Evolutionary conservation across 2,113 vertebrate genomes (phyloP), one percentile per base, ranked within the genome.

Genomic region (Alethe diademata): DNA sequence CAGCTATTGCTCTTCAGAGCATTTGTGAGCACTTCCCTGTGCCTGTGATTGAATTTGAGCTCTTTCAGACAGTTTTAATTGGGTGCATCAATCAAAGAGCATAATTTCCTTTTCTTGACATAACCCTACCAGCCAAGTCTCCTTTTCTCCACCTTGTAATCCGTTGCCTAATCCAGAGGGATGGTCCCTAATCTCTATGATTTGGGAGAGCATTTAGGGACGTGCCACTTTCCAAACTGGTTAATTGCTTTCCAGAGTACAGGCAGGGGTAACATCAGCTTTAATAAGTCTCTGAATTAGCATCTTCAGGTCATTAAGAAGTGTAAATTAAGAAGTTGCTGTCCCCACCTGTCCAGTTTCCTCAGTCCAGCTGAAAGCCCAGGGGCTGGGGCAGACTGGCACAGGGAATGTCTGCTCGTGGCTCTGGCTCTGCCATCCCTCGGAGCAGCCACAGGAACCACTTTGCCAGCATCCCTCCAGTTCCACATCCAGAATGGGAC

Each of bases 41-140:
- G 40, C 51, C 64, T 47, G 4, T 73, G 86, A 92, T 89, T 78
- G 72, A 90, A 81, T 86, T 36, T 81, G 65, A 84, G 53, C 50
- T 62, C 29, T 85, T 69, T 88, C 70, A 92, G 70, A 85, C 31
- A 71, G 25, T 48, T 91, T 78, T 90, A 91, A 91, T 56, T 81
- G 28, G 11, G 14, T 71, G 23, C 57, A 91, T 78, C 60, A 64
- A 71, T 74, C 80, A 78, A 88, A 87, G 2, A 54, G 53, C 54
- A 38, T 64, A 33, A 86, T 92, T 92, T 95, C 57, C 40, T 84
- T 67, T 78, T 56, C 65, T 51, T 73, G 65, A 53, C 28, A 40
- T 66, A 71, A 78, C 53, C 50, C 24, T 75, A 48, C 19, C 2
- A 12, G 58, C 29, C 42, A 54, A 91, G 40, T 23, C 11, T 35